Conservation (phyloP, 2,797 vertebrate species). For the Synanceia verrucosa region DNA sequence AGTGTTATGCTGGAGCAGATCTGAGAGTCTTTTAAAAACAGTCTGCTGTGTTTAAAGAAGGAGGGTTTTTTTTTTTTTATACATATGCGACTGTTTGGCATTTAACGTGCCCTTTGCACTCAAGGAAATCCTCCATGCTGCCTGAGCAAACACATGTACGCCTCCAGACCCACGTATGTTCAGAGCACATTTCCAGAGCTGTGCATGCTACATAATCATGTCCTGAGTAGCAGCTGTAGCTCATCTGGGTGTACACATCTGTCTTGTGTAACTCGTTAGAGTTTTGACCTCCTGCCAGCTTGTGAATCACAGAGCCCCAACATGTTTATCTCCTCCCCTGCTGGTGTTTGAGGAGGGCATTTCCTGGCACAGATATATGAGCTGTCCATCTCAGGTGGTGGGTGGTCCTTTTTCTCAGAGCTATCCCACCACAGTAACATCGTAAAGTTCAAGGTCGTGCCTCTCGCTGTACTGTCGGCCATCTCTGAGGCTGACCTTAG, state of each 20-base stretch:
- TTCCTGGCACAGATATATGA: slow-evolving; percentile 72
- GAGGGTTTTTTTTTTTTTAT: slow-evolving; percentile 21
- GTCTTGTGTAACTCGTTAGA: slow-evolving; percentile 67
- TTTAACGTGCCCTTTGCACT: slow-evolving; percentile 49
- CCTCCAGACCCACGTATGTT: slow-evolving; percentile 24
- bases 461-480: slow-evolving; percentile 55
- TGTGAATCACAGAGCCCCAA: slow-evolving; percentile 64
- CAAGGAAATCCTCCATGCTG: slow-evolving; percentile 52
- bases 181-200: slow-evolving; percentile 68
- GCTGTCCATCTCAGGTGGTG: slow-evolving; percentile 64
- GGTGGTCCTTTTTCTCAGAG: slow-evolving; percentile 73
- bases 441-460: slow-evolving; percentile 71
- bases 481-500: slow-evolving; percentile 61
- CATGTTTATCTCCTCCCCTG: slow-evolving; percentile 74
- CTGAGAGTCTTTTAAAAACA: slow-evolving; percentile 34
- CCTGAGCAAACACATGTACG: slow-evolving; percentile 45
- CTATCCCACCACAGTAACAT: slow-evolving; percentile 46
- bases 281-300: slow-evolving; percentile 63
- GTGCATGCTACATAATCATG: slow-evolving; percentile 60
- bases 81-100: slow-evolving; percentile 33
- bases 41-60: slow-evolving; percentile 50
- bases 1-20: slow-evolving; percentile 29
- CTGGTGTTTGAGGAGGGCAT: slow-evolving; percentile 73
- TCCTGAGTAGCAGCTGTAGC: slow-evolving; percentile 53
- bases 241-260: slow-evolving; percentile 76